phyloP scores from a whole-genome alignment of 1,140 invertebrate species.

The Mactra quadrangularis region DNA sequence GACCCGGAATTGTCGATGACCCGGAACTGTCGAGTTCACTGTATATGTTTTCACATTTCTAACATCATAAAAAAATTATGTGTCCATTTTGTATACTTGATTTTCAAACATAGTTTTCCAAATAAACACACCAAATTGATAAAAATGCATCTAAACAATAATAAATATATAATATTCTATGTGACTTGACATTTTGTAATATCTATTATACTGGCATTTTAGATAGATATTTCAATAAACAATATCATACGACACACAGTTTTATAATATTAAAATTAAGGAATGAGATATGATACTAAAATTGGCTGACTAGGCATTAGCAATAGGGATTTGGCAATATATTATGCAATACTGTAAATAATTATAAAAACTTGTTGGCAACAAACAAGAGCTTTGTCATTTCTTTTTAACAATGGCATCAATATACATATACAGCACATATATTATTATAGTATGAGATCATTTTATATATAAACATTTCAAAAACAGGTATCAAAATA shows the following conservation, averaged over 20 bases:
- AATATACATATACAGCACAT: too few species aligned
- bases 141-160: slow-evolving; percentile 24
- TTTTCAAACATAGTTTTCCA: slow-evolving; percentile 19
- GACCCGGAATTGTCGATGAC: too few species aligned
- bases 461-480: too few species aligned
- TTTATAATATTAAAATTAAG: slow-evolving; percentile 25
- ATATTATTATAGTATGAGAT: too few species aligned
- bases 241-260: slow-evolving; percentile 18
- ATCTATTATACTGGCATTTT: slow-evolving; percentile 15
- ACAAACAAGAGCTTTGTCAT: slow-evolving; percentile 22
- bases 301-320: slow-evolving; percentile 22
- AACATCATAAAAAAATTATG: slow-evolving; percentile 16
- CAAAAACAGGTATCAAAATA: slow-evolving; percentile 18
- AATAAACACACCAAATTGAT: slow-evolving; percentile 23
- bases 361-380: slow-evolving; percentile 23
- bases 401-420: too few species aligned
- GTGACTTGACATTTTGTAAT: too few species aligned
- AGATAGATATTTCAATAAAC: slow-evolving; percentile 15
- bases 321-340: slow-evolving; percentile 18
- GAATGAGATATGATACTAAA: slow-evolving; percentile 19
- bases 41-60: slow-evolving; percentile 13
- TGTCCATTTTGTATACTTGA: slow-evolving; percentile 14
- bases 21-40: too few species aligned
- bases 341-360: slow-evolving; percentile 23
- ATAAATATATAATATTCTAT: slow-evolving; percentile 17